Conservation (phyloP, 2,113 vertebrate genomes). For the Ceuthmochares aereus region DNA sequence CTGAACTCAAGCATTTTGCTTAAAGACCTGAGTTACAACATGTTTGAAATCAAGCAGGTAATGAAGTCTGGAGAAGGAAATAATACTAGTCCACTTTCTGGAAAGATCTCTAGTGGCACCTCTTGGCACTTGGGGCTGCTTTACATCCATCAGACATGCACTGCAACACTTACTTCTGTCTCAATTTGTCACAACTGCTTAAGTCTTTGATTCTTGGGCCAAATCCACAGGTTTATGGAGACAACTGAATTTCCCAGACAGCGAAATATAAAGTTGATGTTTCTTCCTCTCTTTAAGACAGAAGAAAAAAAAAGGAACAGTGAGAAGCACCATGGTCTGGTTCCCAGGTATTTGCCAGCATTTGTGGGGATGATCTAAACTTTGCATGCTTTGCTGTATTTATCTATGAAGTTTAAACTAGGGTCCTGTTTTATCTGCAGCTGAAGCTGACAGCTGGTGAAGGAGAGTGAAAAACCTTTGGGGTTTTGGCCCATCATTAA, state of each 20-base stretch:
- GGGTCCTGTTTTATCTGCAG: slow-evolving; percentile 41
- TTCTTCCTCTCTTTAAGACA: not conserved
- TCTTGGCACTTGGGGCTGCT: not conserved
- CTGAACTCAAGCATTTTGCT: not conserved
- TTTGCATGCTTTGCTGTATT: not conserved
- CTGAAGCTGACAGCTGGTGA: slow-evolving; percentile 49
- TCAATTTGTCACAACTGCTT: not conserved
- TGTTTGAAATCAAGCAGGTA: not conserved
- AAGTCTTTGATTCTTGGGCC: not conserved
- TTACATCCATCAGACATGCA: not conserved
- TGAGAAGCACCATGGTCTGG: not conserved
- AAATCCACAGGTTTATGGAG: not conserved
- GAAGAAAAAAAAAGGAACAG: not conserved
- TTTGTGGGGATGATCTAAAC: not conserved
- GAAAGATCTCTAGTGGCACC: not conserved
- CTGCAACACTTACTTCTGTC: not conserved
- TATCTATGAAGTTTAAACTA: not conserved
- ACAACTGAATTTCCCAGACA: not conserved
- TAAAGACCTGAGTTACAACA: not conserved
- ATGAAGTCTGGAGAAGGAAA: not conserved
- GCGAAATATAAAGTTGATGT: not conserved
- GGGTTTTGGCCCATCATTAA: slow-evolving; percentile 54
- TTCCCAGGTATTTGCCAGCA: not conserved
- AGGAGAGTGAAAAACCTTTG: slow-evolving; percentile 36
- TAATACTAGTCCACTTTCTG: not conserved